Percentiles rank a stretch among this genome's conserved stretches.
Evolutionary conservation across 2,888 invertebrate genomes (phyloP).

Genomic region (Orthosia gracilis): DNA sequence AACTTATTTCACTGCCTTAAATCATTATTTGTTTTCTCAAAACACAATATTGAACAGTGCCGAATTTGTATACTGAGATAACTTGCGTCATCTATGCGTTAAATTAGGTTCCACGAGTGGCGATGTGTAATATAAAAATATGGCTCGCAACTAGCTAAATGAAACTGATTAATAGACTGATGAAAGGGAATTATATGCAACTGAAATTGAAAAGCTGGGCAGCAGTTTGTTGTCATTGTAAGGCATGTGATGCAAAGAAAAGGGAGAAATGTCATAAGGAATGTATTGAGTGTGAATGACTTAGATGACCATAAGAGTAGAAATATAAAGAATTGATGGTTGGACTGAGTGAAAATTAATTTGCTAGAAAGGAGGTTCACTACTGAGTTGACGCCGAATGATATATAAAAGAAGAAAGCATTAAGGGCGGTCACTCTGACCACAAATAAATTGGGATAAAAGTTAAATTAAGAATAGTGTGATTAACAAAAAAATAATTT

Average conservation of each 20-base stretch:
- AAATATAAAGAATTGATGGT: not conserved
- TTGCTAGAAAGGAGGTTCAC: not conserved
- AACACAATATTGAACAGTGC: not conserved
- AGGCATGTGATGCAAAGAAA: not conserved
- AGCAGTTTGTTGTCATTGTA: not conserved
- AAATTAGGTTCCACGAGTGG: not conserved
- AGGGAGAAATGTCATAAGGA: not conserved
- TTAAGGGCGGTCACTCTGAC: not conserved
- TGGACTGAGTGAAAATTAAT: not conserved
- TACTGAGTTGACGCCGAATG: not conserved
- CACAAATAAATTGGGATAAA: not conserved
- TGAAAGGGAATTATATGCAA: not conserved
- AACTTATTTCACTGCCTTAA: not conserved
- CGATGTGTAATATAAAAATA: not conserved
- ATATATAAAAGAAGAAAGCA: not conserved
- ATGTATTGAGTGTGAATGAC: not conserved
- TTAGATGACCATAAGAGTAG: not conserved
- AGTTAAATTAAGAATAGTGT: too few relatives aligned
- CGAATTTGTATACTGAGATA: not conserved
- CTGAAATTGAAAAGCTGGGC: not conserved
- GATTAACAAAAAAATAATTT: too few relatives aligned
- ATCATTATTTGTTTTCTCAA: not conserved
- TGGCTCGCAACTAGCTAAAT: not conserved
- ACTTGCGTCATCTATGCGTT: not conserved
- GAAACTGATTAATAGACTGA: not conserved